Evolutionary conservation across 1,140 invertebrate species (phyloP).

Genomic region (Archivesica marissinica): DNA sequence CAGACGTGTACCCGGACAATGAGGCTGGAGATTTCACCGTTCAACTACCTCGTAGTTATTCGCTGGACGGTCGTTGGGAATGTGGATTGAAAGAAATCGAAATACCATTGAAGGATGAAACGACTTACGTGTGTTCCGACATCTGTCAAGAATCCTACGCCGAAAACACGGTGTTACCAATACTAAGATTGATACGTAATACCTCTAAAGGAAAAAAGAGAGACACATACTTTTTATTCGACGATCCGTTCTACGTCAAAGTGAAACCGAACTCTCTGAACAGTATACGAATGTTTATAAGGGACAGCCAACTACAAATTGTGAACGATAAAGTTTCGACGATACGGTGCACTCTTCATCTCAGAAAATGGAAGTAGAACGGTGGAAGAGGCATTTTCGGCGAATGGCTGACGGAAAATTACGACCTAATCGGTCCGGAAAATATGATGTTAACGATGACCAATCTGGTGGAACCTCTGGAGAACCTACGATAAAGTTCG

Average conservation of each 20-base stretch:
- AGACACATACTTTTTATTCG: no score
- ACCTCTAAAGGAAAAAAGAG: no score
- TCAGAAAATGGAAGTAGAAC: no score
- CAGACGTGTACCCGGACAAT: slow-evolving; percentile 27
- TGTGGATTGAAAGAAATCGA: no score
- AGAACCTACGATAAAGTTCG: slow-evolving; percentile 18
- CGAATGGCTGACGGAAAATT: no score
- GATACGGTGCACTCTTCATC: slow-evolving; percentile 11
- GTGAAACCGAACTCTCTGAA: neutral
- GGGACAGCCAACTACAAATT: neutral
- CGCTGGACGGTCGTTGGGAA: no score
- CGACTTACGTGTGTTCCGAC: no score
- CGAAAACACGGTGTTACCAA: slow-evolving; percentile 21
- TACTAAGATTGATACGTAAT: neutral
- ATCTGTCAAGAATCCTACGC: slow-evolving; percentile 41
- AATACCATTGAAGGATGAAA: no score
- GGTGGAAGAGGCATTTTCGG: no score
- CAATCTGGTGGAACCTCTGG: neutral
- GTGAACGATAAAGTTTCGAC: neutral
- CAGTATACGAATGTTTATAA: slow-evolving; percentile 34
- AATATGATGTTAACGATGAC: neutral
- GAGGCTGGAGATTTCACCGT: no score
- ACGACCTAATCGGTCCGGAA: slow-evolving; percentile 22
- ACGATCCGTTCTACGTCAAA: no score
- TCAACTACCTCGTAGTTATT: no score